Conservation (phyloP, 2,113 vertebrate species). For the Nothocercus julius region DNA sequence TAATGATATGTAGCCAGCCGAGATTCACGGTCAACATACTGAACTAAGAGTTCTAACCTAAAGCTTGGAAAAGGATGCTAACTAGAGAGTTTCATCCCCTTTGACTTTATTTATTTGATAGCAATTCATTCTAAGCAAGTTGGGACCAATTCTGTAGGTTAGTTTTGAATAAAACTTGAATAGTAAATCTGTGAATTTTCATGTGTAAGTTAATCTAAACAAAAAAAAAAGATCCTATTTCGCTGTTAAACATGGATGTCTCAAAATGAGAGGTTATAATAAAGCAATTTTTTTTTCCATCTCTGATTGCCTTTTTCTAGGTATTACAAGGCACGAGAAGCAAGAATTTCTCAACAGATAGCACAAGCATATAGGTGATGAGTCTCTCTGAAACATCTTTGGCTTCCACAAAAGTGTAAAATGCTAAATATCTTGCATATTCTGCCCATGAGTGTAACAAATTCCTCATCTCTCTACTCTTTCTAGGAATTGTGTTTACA, state of each 20-base stretch:
- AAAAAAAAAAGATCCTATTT: background rate
- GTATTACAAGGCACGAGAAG: background rate
- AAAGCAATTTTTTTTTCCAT: background rate
- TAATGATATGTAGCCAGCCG: background rate
- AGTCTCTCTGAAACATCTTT: background rate
- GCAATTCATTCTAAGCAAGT: background rate
- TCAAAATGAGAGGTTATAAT: background rate
- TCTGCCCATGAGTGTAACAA: background rate
- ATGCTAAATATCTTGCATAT: background rate
- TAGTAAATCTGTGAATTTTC: background rate
- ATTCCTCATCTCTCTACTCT: background rate
- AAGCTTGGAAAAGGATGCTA: background rate
- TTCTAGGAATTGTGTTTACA: background rate
- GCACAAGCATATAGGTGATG: background rate
- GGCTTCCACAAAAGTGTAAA: background rate
- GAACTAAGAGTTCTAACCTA: background rate
- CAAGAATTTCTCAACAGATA: background rate
- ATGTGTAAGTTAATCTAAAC: background rate
- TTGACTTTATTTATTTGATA: background rate
- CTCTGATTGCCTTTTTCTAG: background rate
- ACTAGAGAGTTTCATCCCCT: background rate
- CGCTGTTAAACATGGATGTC: background rate
- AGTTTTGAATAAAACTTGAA: background rate
- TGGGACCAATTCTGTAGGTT: background rate
- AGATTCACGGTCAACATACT: fast-evolving